Percentiles rank a stretch among this genome's conserved stretches.
Conservation (phyloP, 2,113 vertebrate species). For the Chrysochloris asiatica region DNA sequence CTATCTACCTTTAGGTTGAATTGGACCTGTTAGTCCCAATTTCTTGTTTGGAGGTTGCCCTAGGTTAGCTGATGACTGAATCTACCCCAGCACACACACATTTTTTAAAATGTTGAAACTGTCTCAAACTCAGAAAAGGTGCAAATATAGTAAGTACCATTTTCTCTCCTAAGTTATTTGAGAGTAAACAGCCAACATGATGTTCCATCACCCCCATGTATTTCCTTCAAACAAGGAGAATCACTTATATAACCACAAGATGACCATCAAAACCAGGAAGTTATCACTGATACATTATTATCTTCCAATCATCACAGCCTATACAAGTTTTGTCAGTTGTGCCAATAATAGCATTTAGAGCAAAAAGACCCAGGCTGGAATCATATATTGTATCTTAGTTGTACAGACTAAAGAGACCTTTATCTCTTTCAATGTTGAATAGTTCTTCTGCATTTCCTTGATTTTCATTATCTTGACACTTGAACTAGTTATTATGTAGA, state of each 20-base stretch:
- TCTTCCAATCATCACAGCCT: neutral
- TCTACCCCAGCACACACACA: neutral
- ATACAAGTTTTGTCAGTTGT: slow-evolving; percentile 10
- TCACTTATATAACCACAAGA: neutral
- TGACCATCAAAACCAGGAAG: neutral
- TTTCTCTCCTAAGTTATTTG: slow-evolving; percentile 35
- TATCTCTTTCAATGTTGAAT: neutral
- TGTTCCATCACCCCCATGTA: neutral
- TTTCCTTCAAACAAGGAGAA: neutral
- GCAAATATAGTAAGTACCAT: neutral
- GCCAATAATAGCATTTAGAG: neutral
- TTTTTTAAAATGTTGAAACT: neutral
- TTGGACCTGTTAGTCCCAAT: neutral
- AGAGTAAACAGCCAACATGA: neutral
- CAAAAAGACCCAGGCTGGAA: slow-evolving; percentile 15
- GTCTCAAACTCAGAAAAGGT: too few species aligned
- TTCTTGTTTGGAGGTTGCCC: neutral
- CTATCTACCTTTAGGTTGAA: neutral
- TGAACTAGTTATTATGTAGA: neutral
- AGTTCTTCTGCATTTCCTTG: neutral
- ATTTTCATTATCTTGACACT: neutral
- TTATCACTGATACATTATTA: neutral
- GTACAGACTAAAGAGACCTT: neutral
- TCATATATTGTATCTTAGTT: neutral
- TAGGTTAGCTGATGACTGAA: neutral